Percentiles rank a stretch among this genome's conserved stretches.
phyloP scores from a whole-genome alignment of 1,140 invertebrate genomes.

The Calephelis virginiensis region DNA sequence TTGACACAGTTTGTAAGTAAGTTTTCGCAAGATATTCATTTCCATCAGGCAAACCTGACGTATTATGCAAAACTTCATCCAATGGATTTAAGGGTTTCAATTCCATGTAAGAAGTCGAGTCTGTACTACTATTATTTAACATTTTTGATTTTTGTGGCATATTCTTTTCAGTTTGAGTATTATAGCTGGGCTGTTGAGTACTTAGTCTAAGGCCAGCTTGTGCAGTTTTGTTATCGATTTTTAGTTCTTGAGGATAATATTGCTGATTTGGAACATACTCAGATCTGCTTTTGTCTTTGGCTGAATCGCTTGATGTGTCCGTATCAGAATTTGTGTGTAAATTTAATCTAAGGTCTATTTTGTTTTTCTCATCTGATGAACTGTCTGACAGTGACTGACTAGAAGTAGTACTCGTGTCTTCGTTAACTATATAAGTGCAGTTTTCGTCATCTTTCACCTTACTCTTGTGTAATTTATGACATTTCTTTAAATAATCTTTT shows the following conservation, averaged over 20 bases:
- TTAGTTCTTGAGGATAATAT: conserved; percentile 28
- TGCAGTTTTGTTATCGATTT: conserved; percentile 19
- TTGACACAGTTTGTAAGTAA: conserved; percentile 25
- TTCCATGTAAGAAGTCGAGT: conserved; percentile 67
- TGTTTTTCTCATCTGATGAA: conserved; percentile 71
- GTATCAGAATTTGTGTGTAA: conserved; percentile 65
- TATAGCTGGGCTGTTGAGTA: conserved; percentile 1
- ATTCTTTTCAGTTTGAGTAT: conserved; percentile 20
- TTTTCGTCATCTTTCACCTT: conserved; percentile 55
- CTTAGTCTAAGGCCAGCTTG: conserved; percentile 19
- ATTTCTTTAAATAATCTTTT: conserved; percentile 47
- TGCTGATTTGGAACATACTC: conserved; percentile 66
- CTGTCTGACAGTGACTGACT: conserved; percentile 65
- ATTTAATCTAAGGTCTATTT: conserved; percentile 57
- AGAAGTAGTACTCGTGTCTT: conserved; percentile 57
- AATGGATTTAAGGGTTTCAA: conserved; percentile 53
- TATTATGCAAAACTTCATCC: conserved; percentile 57
- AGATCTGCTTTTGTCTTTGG: conserved; percentile 58
- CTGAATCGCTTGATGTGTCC: conserved; percentile 67
- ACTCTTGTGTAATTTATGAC: conserved; percentile 32
- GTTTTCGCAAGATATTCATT: conserved; percentile 24
- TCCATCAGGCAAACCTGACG: conserved; percentile 44
- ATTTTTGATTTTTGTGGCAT: conserved; percentile 36
- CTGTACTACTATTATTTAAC: conserved; percentile 53
- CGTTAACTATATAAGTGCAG: conserved; percentile 67